Conservation (phyloP, 1,140 invertebrate species). For the Drosophila insularis region DNA sequence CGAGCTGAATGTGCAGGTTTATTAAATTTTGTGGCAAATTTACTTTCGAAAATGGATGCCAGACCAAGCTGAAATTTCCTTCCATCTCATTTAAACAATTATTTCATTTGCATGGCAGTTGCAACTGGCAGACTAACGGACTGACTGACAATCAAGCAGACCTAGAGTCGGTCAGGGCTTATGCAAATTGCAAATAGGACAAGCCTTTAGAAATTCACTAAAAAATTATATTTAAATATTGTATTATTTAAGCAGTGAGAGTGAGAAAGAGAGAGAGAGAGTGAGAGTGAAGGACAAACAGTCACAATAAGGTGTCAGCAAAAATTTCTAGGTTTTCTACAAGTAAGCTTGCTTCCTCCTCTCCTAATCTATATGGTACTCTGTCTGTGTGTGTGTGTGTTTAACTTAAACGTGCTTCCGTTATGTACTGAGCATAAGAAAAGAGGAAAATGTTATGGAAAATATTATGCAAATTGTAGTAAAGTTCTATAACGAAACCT, state of each 20-base stretch:
- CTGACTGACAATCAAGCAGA: neutral
- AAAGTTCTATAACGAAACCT: conserved; percentile 9
- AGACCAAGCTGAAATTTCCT: conserved; percentile 16
- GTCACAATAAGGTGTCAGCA: conserved; percentile 57
- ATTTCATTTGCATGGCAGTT: conserved; percentile 55
- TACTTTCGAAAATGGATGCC: conserved; percentile 28
- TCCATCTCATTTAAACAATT: conserved; percentile 62
- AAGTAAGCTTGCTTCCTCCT: conserved; percentile 29
- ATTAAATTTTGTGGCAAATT: conserved; percentile 37
- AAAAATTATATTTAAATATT: conserved; percentile 70
- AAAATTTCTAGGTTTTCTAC: conserved; percentile 29
- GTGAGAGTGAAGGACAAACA: conserved; percentile 20
- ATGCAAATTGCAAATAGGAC: conserved; percentile 55
- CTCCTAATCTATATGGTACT: conserved; percentile 30
- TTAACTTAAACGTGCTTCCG: conserved; percentile 42
- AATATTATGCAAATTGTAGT: conserved; percentile 30
- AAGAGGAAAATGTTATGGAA: conserved; percentile 23
- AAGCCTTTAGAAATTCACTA: conserved; percentile 23
- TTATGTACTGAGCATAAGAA: conserved; percentile 9
- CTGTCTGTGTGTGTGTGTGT: conserved; percentile 25
- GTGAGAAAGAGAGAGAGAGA: conserved; percentile 2
- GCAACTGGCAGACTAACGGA: conserved; percentile 2
- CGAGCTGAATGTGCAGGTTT: conserved; percentile 17
- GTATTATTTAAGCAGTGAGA: conserved; percentile 33
- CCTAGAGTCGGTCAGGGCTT: conserved; percentile 19